Base-by-base conservation (phyloP, 2,888 invertebrate species). In the Periphyllus acericola region DNA sequence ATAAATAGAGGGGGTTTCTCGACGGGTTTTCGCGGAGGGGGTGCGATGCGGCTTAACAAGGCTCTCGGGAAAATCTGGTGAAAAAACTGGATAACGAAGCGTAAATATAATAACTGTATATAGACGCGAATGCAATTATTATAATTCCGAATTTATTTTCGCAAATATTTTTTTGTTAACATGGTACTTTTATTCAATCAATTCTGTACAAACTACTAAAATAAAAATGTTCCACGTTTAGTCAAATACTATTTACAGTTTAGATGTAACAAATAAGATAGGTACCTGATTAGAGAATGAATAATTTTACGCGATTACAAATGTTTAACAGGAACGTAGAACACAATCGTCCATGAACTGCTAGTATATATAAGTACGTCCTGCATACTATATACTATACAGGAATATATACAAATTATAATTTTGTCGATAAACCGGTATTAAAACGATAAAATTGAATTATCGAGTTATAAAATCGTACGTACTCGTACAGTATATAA, bases 41-140 rank as follows among this genome's bases (percentile, higher is more conserved):
- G 72, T 40, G 72, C 71, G 6, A 32, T 74, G 60, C 25, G 60
- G 80, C 72, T 81, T 87, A 87, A 87, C 87, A 87, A 87, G 87
- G 72, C 87, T 80, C 87, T 87, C 80, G 79, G 87, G 87, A 74
- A 87, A 87, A 87, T 87, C 87, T 87, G 72, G 55, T 55, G 68
- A 79, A 80, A 79, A 74, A 87, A 87, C 81, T 80, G 87, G 81
- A 87, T 87, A 87, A 87, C 87, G 87, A 87, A 87, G 87, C 87
- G 87, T 87, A 87, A 87, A 87, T 87, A 86, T 79, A 79, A 87
- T 86, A 86, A 80, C 79, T 72, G 25, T 86, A 40, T 80, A 79
- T 79, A 74, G 40, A 87, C 34, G 81, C 1, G 46, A 32, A 81
- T 74, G 80, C 80, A 81, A 87, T 87, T 87, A 87, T 81, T 81